A percentile compares a stretch with the other conserved stretches of the same genome.
Conservation (phyloP, 2,113 vertebrate genomes). For the Triplophysa rosa region DNA sequence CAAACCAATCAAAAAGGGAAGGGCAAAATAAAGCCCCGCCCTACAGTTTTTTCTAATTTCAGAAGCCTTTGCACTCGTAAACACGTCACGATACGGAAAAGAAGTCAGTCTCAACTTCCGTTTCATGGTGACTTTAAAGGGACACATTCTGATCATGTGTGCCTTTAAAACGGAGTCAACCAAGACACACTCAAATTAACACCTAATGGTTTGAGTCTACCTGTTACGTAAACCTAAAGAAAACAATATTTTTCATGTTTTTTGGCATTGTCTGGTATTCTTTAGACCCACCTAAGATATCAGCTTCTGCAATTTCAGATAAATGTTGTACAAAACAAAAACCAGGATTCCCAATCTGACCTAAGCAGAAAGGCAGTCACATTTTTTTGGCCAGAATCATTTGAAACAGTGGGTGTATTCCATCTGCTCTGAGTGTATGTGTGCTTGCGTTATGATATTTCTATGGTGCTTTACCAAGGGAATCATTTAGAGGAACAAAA, state of each 20-base stretch:
- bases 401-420: neutral
- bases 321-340: neutral
- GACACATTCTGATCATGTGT: no score
- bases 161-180: no score
- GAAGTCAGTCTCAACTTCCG: no score
- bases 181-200: neutral
- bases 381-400: conserved; percentile 1
- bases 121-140: no score
- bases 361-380: conserved; percentile 14
- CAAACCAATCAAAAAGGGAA: no score
- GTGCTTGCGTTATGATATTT: neutral
- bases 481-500: neutral
- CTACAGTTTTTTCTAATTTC: no score
- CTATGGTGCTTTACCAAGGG: conserved; percentile 2
- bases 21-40: no score
- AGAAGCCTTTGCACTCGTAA: no score
- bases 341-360: neutral
- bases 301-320: neutral
- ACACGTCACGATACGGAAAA: no score
- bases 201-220: neutral
- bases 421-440: conserved; percentile 1
- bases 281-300: neutral
- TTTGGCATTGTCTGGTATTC: neutral
- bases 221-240: neutral
- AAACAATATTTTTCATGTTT: neutral